A percentile compares a stretch with the other conserved stretches of the same genome.
Conservation (phyloP, 53 echinoderm and acorn worm species). For the Antedon mediterranea region DNA sequence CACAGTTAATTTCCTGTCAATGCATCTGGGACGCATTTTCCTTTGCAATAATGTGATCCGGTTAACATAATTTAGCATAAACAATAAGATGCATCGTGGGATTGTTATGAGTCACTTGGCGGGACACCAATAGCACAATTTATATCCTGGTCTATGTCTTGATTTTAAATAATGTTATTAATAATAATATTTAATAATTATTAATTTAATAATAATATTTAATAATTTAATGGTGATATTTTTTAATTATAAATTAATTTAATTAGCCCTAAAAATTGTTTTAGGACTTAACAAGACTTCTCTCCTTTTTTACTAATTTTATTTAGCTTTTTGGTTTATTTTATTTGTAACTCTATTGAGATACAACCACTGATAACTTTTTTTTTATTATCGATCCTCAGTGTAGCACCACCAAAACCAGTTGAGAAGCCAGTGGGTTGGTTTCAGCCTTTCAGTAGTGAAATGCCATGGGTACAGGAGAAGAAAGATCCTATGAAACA, state of each 20-base stretch:
- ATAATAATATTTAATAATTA: no score
- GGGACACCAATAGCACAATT: not conserved
- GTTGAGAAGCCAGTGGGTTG: constrained; percentile 59
- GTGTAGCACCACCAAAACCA: constrained; percentile 7
- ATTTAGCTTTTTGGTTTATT: not conserved
- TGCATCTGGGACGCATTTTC: not conserved
- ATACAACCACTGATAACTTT: not conserved
- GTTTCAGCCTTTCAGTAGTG: constrained; percentile 86
- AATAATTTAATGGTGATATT: no score
- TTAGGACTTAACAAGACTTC: not conserved
- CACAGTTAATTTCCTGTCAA: not conserved
- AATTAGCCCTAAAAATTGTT: not conserved
- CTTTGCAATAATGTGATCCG: not conserved
- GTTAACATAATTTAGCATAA: not conserved
- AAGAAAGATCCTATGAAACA: constrained; percentile 23
- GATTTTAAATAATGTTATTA: no score
- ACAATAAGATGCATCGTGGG: not conserved
- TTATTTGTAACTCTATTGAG: no score
- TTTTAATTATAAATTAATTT: no score
- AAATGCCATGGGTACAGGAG: constrained; percentile 86
- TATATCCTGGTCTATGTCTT: no score
- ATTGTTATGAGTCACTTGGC: not conserved
- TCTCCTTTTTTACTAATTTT: not conserved
- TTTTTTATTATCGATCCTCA: not conserved
- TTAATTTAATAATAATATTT: no score